These are phyloP conservation scores for Augochlorella aurata DNA, from an alignment of 2,888 invertebrate species.

Conservation along the genomic window DNA sequence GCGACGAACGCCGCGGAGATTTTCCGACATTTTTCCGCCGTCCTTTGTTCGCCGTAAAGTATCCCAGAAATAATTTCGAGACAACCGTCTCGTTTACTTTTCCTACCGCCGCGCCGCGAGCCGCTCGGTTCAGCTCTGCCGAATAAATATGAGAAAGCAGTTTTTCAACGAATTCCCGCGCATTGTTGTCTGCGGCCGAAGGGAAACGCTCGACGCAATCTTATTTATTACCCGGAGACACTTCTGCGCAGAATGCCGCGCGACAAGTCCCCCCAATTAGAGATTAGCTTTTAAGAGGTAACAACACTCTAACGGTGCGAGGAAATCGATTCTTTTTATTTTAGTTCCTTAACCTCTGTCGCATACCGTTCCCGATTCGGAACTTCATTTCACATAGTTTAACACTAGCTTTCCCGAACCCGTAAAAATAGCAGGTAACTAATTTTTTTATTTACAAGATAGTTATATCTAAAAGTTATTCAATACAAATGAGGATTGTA, in stretches of 20 bases:
- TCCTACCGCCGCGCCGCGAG: background rate
- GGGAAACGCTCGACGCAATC: background rate
- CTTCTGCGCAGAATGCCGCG: background rate
- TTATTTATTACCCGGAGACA: background rate
- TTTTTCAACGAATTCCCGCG: background rate
- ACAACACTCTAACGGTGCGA: too few species aligned
- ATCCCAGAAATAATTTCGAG: constrained; percentile 28
- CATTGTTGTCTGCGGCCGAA: background rate
- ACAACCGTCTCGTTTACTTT: constrained; percentile 20
- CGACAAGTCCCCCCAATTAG: constrained; percentile 44
- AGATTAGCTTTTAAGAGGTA: constrained; percentile 44
- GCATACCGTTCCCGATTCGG: too few species aligned
- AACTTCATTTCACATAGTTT: too few species aligned
- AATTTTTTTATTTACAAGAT: too few species aligned
- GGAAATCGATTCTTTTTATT: too few species aligned
- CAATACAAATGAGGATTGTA: too few species aligned
- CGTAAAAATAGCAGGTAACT: too few species aligned
- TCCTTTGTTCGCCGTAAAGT: constrained; percentile 33
- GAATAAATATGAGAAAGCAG: constrained; percentile 10
- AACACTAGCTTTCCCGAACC: too few species aligned
- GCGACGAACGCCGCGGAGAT: constrained; percentile 19
- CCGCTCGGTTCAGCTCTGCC: background rate
- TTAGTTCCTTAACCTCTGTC: too few species aligned
- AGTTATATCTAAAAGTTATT: too few species aligned
- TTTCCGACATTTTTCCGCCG: constrained; percentile 38